These are phyloP conservation scores for Drosophila insularis DNA, from an alignment of 1,140 invertebrate species.

Conservation along the genomic window DNA sequence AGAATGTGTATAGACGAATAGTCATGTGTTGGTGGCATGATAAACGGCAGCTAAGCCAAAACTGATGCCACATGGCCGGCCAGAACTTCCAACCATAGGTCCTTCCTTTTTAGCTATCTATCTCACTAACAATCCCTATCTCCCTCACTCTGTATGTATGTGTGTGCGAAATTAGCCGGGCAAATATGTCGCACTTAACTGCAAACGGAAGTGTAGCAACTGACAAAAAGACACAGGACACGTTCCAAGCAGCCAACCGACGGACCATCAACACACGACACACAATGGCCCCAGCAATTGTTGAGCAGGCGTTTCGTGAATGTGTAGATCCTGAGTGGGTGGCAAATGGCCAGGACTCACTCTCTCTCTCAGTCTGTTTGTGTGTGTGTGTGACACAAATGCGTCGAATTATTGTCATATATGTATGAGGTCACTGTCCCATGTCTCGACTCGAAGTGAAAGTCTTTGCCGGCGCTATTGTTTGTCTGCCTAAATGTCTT, in stretches of 20 bases:
- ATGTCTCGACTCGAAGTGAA: conserved; percentile 62
- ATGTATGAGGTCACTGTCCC: conserved; percentile 78
- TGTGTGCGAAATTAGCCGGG: conserved; percentile 70
- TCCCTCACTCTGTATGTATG: background rate
- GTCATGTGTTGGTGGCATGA: conserved; percentile 8
- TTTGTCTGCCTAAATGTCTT: conserved; percentile 45
- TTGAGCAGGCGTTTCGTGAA: conserved; percentile 26
- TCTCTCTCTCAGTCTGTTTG: background rate
- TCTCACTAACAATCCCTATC: background rate
- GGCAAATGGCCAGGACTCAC: background rate
- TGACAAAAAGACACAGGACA: conserved; percentile 32
- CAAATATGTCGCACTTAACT: conserved; percentile 79
- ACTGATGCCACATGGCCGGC: conserved; percentile 18
- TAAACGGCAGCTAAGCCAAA: conserved; percentile 8
- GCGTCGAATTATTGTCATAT: conserved; percentile 79
- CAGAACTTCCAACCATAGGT: conserved; percentile 60
- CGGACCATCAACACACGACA: conserved; percentile 6
- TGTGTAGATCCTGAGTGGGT: conserved; percentile 13
- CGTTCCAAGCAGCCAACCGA: background rate
- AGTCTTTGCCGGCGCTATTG: conserved; percentile 56
- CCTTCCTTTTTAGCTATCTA: conserved; percentile 39
- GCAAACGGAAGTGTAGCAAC: conserved; percentile 60
- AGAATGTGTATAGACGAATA: background rate
- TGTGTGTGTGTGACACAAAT: conserved; percentile 66
- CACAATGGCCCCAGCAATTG: conserved; percentile 66